phyloP scores from a whole-genome alignment of 2,888 invertebrate genomes.

The Cephus sareptanus region DNA sequence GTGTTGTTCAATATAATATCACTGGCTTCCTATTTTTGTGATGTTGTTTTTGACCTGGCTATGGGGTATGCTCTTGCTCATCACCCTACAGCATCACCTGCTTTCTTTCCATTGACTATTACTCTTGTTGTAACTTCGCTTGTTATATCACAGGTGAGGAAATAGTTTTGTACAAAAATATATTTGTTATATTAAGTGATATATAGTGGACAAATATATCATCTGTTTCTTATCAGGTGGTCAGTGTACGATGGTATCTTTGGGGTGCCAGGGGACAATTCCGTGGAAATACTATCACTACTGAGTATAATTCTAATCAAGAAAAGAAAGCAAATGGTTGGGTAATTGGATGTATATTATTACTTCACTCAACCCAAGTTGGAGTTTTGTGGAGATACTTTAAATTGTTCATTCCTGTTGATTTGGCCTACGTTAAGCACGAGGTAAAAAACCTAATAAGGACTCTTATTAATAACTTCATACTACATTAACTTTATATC shows the following conservation, averaged over 20 bases:
- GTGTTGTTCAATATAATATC: slow-evolving; percentile 92
- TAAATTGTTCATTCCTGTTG: slow-evolving; percentile 84
- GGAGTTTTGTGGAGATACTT: slow-evolving; percentile 87
- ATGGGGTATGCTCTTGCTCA: slow-evolving; percentile 86
- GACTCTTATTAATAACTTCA: not conserved
- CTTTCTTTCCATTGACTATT: slow-evolving; percentile 67
- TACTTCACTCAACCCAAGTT: slow-evolving; percentile 76
- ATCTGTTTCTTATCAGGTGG: slow-evolving; percentile 64
- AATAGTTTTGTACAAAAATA: not conserved
- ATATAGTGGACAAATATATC: not conserved
- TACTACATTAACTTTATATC: not conserved
- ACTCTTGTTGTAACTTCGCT: slow-evolving; percentile 79
- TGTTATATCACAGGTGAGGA: slow-evolving; percentile 76
- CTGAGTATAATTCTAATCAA: slow-evolving; percentile 38
- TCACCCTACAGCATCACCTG: slow-evolving; percentile 50
- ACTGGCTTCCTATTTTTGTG: slow-evolving; percentile 89
- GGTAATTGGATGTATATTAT: slow-evolving; percentile 67
- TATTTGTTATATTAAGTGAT: not conserved
- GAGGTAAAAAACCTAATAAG: slow-evolving; percentile 69
- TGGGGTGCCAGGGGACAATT: slow-evolving; percentile 62
- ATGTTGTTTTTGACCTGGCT: slow-evolving; percentile 88
- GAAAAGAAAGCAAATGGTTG: slow-evolving; percentile 49
- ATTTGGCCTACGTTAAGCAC: slow-evolving; percentile 83
- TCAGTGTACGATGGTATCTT: slow-evolving; percentile 82
- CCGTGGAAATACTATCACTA: slow-evolving; percentile 31